A percentile compares a stretch with the other conserved stretches of the same genome.
Conservation (phyloP, 2,888 invertebrate species). For the Onthophagus sagittarius region DNA sequence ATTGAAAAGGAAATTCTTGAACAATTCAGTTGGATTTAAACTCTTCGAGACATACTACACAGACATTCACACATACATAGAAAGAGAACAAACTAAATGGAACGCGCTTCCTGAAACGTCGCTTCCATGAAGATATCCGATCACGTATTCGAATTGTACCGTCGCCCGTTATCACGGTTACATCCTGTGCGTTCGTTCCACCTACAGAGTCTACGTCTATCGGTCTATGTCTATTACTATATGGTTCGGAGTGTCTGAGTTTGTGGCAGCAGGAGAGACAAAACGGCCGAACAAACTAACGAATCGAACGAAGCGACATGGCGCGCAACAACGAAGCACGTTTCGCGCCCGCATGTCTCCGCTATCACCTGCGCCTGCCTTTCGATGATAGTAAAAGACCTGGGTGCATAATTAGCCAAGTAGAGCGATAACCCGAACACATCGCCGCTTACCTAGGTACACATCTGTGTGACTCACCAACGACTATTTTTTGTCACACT, state of each 20-base stretch:
- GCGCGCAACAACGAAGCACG: background rate
- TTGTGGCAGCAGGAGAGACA: background rate
- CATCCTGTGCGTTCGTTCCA: slow-evolving; percentile 16
- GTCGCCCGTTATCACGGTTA: slow-evolving; percentile 20
- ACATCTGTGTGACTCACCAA: background rate
- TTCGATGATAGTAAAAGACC: background rate
- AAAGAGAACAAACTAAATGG: background rate
- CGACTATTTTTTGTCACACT: background rate
- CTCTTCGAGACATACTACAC: too few relatives aligned
- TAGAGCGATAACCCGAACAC: background rate
- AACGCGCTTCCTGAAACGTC: background rate
- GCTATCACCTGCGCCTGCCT: background rate
- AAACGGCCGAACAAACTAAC: background rate
- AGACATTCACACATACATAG: too few relatives aligned
- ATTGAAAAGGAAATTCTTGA: too few relatives aligned
- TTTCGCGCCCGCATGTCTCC: background rate
- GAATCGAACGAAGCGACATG: too few relatives aligned
- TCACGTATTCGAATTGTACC: slow-evolving; percentile 19
- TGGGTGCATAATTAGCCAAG: background rate
- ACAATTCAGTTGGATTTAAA: too few relatives aligned
- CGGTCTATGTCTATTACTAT: background rate
- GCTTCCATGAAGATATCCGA: background rate
- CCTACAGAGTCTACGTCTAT: too few relatives aligned
- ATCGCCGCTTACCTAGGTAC: too few relatives aligned
- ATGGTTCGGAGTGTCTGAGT: background rate